phyloP scores from a whole-genome alignment of 2,113 vertebrate species.

The Camelus dromedarius region DNA sequence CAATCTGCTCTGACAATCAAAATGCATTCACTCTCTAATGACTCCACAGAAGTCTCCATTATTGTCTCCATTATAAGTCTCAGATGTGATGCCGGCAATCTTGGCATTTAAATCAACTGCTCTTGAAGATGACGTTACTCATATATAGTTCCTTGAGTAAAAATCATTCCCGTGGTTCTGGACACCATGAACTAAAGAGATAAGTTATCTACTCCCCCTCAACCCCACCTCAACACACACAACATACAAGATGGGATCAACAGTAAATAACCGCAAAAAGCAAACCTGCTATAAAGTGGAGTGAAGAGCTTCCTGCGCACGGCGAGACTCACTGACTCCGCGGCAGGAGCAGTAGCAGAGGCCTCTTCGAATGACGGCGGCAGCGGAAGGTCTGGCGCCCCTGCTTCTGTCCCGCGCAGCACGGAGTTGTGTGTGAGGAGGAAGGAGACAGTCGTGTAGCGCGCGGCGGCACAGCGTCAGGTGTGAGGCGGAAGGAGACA shows the following conservation, averaged over 20 bases:
- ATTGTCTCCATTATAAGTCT: neutral
- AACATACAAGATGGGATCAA: neutral
- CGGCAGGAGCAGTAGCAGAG: neutral
- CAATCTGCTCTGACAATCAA: neutral
- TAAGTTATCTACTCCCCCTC: too few species aligned
- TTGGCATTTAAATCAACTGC: neutral
- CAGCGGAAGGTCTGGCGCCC: neutral
- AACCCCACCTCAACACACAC: too few species aligned
- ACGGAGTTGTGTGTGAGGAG: neutral
- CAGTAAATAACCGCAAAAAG: neutral
- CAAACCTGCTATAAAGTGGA: neutral
- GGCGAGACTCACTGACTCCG: neutral
- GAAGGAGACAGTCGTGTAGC: neutral
- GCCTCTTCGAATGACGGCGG: neutral
- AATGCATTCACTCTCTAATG: neutral
- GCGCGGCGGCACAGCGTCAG: too few species aligned
- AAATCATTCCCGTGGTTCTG: neutral
- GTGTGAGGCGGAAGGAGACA: too few species aligned
- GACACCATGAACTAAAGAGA: neutral
- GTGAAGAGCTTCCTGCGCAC: constrained; percentile 44
- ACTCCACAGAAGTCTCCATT: neutral
- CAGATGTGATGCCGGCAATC: neutral
- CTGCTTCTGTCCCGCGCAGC: neutral
- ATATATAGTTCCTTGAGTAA: neutral
- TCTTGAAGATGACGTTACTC: neutral